Conservation (phyloP, 1,140 invertebrate species). For the Eubasilissa regina region DNA sequence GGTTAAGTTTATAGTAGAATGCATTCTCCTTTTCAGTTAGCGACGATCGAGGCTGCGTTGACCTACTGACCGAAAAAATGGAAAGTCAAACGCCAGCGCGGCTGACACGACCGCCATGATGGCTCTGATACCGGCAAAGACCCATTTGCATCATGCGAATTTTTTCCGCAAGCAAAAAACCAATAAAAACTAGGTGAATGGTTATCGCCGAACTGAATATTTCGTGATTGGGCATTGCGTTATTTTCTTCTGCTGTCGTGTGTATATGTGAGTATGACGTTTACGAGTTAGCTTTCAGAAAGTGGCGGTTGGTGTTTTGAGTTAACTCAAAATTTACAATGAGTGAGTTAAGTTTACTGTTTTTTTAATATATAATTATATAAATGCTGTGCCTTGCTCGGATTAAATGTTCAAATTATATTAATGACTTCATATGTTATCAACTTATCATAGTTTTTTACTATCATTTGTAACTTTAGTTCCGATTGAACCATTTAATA, state of each 20-base stretch:
- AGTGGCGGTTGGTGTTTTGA: no score
- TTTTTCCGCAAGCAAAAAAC: background rate
- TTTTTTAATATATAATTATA: no score
- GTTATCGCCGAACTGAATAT: background rate
- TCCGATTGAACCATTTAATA: no score
- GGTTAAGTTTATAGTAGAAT: slow-evolving; percentile 49
- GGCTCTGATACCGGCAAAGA: background rate
- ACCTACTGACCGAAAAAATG: slow-evolving; percentile 52
- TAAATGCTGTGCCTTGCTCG: no score
- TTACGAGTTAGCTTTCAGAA: no score
- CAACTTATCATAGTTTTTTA: no score
- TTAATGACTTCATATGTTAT: no score
- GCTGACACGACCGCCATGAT: slow-evolving; percentile 22
- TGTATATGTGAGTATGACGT: no score
- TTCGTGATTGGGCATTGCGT: slow-evolving; percentile 4
- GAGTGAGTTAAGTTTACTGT: no score
- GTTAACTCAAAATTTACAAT: no score
- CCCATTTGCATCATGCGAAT: background rate
- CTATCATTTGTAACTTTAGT: no score
- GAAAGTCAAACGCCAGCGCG: slow-evolving; percentile 34
- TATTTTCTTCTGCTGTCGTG: background rate
- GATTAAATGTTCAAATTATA: no score
- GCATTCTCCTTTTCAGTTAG: slow-evolving; percentile 31
- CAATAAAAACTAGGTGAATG: background rate
- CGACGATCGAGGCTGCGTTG: slow-evolving; percentile 10